Evolutionary conservation across 1,140 invertebrate genomes (phyloP).

Genomic region (Nasonia vitripennis): DNA sequence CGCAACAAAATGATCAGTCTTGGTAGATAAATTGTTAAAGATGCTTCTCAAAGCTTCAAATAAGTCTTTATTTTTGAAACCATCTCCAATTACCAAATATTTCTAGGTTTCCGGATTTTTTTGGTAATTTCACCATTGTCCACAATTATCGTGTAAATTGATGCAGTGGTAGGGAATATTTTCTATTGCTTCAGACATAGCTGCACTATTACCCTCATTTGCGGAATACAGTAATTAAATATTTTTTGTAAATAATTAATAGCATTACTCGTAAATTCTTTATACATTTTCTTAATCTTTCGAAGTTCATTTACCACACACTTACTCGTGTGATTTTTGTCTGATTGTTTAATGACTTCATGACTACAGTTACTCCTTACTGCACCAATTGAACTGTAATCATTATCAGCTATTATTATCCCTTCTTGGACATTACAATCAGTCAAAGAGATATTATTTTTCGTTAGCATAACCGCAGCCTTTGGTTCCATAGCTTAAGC

Average conservation of each 20-base stretch:
- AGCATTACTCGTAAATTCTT: constrained; percentile 14
- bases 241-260: constrained; percentile 30
- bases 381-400: constrained; percentile 27
- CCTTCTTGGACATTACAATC: constrained; percentile 34
- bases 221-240: constrained; percentile 20
- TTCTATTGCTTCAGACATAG: constrained; percentile 6
- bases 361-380: not conserved
- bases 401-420: constrained; percentile 52
- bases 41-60: constrained; percentile 1
- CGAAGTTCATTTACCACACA: not conserved
- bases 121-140: constrained; percentile 38
- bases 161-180: constrained; percentile 32
- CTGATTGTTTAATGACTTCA: not conserved
- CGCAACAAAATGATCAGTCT: constrained; percentile 15
- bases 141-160: constrained; percentile 36
- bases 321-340: not conserved
- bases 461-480: constrained; percentile 34
- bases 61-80: not conserved
- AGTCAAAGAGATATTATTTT: constrained; percentile 48
- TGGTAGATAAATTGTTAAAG: constrained; percentile 31
- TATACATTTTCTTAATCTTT: not conserved
- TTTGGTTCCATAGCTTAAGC: constrained; percentile 41
- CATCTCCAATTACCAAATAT: constrained; percentile 14
- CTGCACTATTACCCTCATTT: constrained; percentile 19
- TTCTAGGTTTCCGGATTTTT: not conserved